These are phyloP conservation scores for Alentia gelatinosa DNA, from an alignment of 2,888 invertebrate genomes.

Conservation along the genomic window DNA sequence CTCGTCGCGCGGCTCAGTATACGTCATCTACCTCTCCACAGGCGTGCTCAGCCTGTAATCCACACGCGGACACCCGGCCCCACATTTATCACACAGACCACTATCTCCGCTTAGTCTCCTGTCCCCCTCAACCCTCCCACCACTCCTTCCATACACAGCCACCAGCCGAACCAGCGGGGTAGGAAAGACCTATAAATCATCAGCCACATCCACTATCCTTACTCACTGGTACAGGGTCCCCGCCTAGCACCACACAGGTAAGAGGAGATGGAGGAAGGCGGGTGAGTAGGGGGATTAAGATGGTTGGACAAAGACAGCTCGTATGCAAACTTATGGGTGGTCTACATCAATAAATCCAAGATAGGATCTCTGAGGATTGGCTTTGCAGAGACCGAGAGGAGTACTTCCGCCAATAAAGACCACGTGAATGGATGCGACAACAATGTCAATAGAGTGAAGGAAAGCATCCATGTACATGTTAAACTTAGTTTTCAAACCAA, in stretches of 20 bases:
- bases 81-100: not conserved
- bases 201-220: too few species aligned
- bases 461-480: too few species aligned
- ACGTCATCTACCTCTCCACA: not conserved
- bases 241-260: too few species aligned
- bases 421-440: too few species aligned
- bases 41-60: not conserved
- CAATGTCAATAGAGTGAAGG: too few species aligned
- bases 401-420: too few species aligned
- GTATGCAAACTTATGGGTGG: not conserved
- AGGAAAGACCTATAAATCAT: not conserved
- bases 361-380: not conserved
- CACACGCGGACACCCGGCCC: not conserved
- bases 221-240: too few species aligned
- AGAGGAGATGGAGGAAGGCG: not conserved
- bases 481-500: too few species aligned
- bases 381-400: too few species aligned
- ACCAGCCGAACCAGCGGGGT: too few species aligned
- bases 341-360: not conserved
- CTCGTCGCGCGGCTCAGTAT: too few species aligned
- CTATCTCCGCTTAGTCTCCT: not conserved
- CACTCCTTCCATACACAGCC: not conserved
- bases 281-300: not conserved
- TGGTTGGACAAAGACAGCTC: not conserved
- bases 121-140: not conserved